Base-by-base conservation (phyloP, 2,113 vertebrate species). In the Cinclus cinclus region DNA sequence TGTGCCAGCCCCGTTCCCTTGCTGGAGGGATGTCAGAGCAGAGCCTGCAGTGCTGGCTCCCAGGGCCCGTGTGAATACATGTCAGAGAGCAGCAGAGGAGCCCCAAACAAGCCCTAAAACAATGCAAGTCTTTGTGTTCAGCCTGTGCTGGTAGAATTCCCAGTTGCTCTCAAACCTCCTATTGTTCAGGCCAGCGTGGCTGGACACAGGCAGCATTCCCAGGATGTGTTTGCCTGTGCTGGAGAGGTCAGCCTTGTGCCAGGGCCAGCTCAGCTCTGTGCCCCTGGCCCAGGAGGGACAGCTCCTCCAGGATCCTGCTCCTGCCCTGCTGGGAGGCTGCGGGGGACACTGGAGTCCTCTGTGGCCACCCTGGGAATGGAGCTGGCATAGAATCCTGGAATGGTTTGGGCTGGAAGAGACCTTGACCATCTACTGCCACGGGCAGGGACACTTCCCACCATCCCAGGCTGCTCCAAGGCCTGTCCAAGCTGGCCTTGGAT, bases 321-420 rank as follows among this genome's bases (percentile, higher is more conserved):
- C 60, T 13, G 53, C 13, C 3, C 39, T 22, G 11, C 3, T 4
- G 6, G 11, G 8, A 44, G 59, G 13, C n/a, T 76, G 35, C 7
- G 35, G 58, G 21, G 7, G 41, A 28, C 28, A 3, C 47, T 0
- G 0, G 5, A 0, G 1, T 31, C 37, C 20, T 11, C 23, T 3
- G 12, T 6, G 20, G 23, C 4, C 33, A 13, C 17, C 24, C 20
- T 0, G 0, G 28, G n/a, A 20, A 31, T 41, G 56, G n/a, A 69
- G n/a, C 53, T 19, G 24, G 16, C 21, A 0, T 4, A 4, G 41
- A 83, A 62, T 53, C 62, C 47, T 31, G 30, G 39, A 22, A 4
- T 55, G 70, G 6, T 25, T 41, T 75, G 53, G 24, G 14, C 44
- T 83, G 53, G 20, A 82, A n/a, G 60, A 39, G 23, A 24, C 23